phyloP scores from a whole-genome alignment of 1,140 invertebrate species.

The Heliconius nattereri region DNA sequence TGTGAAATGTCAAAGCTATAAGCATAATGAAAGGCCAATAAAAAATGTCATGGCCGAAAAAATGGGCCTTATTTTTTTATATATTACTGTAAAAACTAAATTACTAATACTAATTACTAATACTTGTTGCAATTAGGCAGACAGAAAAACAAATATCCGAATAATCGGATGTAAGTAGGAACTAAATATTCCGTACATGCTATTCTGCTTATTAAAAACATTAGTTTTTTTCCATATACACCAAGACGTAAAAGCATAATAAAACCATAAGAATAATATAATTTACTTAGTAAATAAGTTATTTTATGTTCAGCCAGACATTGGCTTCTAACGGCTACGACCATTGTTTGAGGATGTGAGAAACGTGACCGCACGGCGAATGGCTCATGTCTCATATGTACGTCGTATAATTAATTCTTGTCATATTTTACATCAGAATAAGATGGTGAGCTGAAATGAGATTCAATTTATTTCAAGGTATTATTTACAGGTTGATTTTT shows the following conservation, averaged over 20 bases:
- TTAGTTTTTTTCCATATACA: too few relatives aligned
- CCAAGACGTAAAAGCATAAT: too few relatives aligned
- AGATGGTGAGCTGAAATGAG: neutral
- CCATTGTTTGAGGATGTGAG: conserved; percentile 34
- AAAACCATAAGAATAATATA: neutral
- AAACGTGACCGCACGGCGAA: conserved; percentile 30
- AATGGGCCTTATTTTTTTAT: neutral
- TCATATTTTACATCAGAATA: conserved; percentile 6
- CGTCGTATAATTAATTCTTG: conserved; percentile 14
- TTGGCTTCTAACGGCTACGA: conserved; percentile 9
- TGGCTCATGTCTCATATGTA: conserved; percentile 9
- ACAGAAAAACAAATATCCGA: too few relatives aligned
- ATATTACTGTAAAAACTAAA: neutral
- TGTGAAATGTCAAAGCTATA: conserved; percentile 1
- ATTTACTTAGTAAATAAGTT: neutral
- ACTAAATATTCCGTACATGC: too few relatives aligned
- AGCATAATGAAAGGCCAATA: neutral
- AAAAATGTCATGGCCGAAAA: conserved; percentile 1
- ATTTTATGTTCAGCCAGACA: neutral
- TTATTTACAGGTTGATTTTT: neutral
- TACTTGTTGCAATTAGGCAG: too few relatives aligned
- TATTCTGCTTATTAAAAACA: too few relatives aligned
- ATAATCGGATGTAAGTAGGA: too few relatives aligned
- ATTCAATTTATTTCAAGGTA: neutral
- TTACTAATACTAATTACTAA: too few relatives aligned